Evolutionary conservation across 2,113 vertebrate species (phyloP).

Genomic region (Sialia sialis): DNA sequence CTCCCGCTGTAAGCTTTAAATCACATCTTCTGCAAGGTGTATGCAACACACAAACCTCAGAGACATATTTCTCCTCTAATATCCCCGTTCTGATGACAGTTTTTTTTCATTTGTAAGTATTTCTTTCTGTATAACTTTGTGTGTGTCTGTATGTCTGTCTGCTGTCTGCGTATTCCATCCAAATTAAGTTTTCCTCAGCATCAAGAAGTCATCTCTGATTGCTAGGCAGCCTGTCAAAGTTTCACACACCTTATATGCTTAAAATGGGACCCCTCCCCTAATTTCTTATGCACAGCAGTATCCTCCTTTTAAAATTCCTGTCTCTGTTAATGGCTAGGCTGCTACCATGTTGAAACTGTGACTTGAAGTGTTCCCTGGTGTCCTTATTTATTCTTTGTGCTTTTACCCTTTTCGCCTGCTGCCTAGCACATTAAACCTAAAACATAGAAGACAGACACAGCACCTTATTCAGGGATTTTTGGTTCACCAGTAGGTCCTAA

Average conservation of each 20-base stretch:
- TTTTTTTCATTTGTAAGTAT: background rate
- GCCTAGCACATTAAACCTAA: background rate
- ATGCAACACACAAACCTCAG: background rate
- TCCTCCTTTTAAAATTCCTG: background rate
- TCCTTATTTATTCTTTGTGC: background rate
- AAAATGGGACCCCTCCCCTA: background rate
- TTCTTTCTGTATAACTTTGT: background rate
- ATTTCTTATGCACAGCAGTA: background rate
- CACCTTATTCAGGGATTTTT: background rate
- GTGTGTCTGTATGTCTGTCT: background rate
- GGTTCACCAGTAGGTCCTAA: background rate
- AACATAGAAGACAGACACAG: background rate
- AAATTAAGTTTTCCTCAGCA: background rate
- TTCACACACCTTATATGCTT: background rate
- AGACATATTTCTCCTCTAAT: background rate
- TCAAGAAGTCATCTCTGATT: background rate
- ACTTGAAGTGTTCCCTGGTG: background rate
- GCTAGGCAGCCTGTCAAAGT: background rate
- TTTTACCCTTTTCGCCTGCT: background rate
- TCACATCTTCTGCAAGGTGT: background rate
- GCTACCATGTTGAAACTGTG: background rate
- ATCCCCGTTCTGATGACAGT: background rate
- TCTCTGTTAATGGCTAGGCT: background rate
- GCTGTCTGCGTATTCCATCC: background rate
- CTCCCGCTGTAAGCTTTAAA: background rate